A percentile compares a stretch with the other conserved stretches of the same genome.
phyloP scores from a whole-genome alignment of 2,797 vertebrate species.

The Neoniphon sammara region DNA sequence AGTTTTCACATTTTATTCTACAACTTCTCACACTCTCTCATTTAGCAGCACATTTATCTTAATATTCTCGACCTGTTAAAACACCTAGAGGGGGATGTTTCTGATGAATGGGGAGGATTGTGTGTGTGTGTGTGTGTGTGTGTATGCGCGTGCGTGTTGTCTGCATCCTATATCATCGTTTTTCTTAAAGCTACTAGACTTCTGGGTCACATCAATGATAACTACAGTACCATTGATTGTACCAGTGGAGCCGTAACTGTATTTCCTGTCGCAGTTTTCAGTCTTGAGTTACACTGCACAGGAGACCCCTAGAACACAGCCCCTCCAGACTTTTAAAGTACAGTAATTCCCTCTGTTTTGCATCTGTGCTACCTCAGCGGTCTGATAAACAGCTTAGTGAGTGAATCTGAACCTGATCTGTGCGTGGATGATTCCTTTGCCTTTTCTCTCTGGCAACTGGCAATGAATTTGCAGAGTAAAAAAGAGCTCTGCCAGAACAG shows the following conservation, averaged over 20 bases:
- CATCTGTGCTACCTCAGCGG: conserved; percentile 34
- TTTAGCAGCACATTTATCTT: too few relatives aligned
- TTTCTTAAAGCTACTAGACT: conserved; percentile 29
- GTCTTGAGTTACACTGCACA: conserved; percentile 62
- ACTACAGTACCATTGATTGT: conserved; percentile 66
- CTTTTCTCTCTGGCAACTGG: conserved; percentile 28
- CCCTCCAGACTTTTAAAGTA: conserved; percentile 29
- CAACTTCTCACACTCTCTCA: too few relatives aligned
- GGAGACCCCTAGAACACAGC: conserved; percentile 38
- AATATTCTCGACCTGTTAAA: conserved; percentile 51
- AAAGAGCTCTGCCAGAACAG: conserved; percentile 47
- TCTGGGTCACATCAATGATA: conserved; percentile 58
- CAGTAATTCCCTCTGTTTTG: conserved; percentile 51
- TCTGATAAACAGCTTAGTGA: conserved; percentile 10
- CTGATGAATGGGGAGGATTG: conserved; percentile 4
- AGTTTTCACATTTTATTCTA: too few relatives aligned
- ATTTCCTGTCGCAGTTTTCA: conserved; percentile 59
- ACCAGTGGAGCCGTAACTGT: conserved; percentile 54
- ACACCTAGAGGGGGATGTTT: conserved; percentile 40
- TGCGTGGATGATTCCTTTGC: conserved; percentile 41
- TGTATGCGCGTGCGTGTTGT: neutral
- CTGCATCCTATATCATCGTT: conserved; percentile 60
- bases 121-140: conserved; percentile 3
- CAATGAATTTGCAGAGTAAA: conserved; percentile 28
- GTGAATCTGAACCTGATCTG: conserved; percentile 38